These are phyloP conservation scores for Tetramorium bicarinatum DNA, from an alignment of 2,888 invertebrate species.

Conservation along the genomic window DNA sequence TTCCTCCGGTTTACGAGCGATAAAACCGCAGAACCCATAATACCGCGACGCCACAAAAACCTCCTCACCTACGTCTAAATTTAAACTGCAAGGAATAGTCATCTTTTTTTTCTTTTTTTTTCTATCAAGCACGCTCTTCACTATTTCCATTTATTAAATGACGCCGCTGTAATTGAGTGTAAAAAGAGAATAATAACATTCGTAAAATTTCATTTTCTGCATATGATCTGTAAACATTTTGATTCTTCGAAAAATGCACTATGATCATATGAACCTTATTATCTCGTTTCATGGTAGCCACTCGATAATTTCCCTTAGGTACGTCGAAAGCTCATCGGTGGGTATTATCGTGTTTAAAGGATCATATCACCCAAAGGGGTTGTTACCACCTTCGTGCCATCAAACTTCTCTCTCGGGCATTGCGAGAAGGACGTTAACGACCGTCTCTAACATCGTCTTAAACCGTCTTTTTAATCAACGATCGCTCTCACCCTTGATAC, in stretches of 20 bases:
- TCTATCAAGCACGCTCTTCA: conserved; percentile 47
- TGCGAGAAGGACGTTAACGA: conserved; percentile 71
- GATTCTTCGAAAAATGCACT: conserved; percentile 18
- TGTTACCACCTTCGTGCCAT: conserved; percentile 73
- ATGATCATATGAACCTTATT: conserved; percentile 58
- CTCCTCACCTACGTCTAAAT: conserved; percentile 55
- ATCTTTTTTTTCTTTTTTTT: neutral
- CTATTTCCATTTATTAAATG: conserved; percentile 54
- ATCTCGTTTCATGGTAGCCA: conserved; percentile 64
- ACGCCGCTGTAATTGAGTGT: conserved; percentile 24
- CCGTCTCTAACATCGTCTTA: conserved; percentile 69
- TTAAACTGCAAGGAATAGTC: conserved; percentile 68
- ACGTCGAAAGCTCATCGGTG: conserved; percentile 71
- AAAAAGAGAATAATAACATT: neutral
- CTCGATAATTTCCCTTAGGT: conserved; percentile 76
- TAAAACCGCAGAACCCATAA: conserved; percentile 66
- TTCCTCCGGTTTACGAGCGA: conserved; percentile 73
- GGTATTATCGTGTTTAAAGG: conserved; percentile 76
- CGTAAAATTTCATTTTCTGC: neutral
- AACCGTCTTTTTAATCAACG: conserved; percentile 74
- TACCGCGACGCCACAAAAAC: conserved; percentile 29
- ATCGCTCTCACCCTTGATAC: conserved; percentile 57
- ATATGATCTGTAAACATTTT: neutral
- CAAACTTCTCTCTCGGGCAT: conserved; percentile 61
- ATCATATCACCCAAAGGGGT: conserved; percentile 75